Conservation (phyloP, 2,797 vertebrate genomes). For the Cheirogaleus major region DNA sequence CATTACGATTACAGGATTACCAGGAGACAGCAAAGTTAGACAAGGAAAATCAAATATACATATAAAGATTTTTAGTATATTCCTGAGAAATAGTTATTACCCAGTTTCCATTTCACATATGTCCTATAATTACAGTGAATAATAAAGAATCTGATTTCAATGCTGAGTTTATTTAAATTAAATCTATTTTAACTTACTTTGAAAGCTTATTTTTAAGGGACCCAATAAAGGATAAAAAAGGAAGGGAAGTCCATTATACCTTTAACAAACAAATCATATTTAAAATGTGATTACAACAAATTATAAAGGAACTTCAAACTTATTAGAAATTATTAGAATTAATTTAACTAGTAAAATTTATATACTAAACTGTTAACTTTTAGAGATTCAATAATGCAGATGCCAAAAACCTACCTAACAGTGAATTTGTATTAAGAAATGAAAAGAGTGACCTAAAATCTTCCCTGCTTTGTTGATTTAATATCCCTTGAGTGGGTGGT, state of each 20-base stretch:
- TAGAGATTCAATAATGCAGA: not conserved
- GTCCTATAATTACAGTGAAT: not conserved
- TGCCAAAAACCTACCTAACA: not conserved
- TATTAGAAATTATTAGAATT: constrained; percentile 36
- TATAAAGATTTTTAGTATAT: not conserved
- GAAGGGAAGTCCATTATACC: not conserved
- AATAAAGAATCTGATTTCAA: constrained; percentile 25
- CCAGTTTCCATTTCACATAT: not conserved
- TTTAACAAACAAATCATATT: not conserved
- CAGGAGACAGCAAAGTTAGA: not conserved
- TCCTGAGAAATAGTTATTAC: not conserved
- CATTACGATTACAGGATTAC: not conserved
- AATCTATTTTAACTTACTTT: constrained; percentile 24
- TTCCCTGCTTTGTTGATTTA: not conserved
- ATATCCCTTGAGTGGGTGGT: not conserved
- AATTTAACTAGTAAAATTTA: not conserved
- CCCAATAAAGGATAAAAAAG: not conserved
- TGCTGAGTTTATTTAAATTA: constrained; percentile 10
- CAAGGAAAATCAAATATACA: not conserved
- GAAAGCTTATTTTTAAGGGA: constrained; percentile 35
- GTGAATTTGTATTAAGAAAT: not conserved
- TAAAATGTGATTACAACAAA: constrained; percentile 9
- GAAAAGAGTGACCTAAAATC: not conserved
- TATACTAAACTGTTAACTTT: not conserved
- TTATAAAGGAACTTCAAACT: not conserved